A percentile compares a stretch with the other conserved stretches of the same genome.
phyloP scores from a whole-genome alignment of 2,797 vertebrate genomes.

The Amblyopsis hoosieri region DNA sequence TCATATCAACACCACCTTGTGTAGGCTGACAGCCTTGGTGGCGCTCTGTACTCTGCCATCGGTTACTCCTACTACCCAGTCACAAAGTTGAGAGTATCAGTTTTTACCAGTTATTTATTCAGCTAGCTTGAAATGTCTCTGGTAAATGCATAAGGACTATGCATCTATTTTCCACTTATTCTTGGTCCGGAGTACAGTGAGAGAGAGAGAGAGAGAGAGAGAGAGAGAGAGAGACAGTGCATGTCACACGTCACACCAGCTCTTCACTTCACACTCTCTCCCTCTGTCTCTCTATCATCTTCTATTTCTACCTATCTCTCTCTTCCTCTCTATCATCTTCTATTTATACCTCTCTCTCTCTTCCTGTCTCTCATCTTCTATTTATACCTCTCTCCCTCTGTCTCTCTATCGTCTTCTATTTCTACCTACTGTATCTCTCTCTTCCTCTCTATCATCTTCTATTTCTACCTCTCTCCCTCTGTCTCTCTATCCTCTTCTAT shows the following conservation, averaged over 20 bases:
- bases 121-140: conserved; percentile 18
- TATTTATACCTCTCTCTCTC: background rate
- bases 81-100: background rate
- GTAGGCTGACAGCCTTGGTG: too few relatives aligned
- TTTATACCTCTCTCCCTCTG: background rate
- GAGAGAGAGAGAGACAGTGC: background rate
- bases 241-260: background rate
- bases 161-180: conserved; percentile 33
- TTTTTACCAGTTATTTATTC: conserved; percentile 31
- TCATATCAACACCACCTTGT: too few relatives aligned
- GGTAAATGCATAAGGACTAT: conserved; percentile 26
- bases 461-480: background rate
- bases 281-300: background rate
- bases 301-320: background rate
- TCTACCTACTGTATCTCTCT: background rate
- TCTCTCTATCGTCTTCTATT: background rate
- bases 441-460: background rate
- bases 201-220: conserved; percentile 16
- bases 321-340: background rate
- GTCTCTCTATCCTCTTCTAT: background rate
- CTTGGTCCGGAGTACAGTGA: conserved; percentile 42
- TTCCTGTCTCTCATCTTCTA: background rate
- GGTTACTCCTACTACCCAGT: background rate
- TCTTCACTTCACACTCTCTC: background rate
- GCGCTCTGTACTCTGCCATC: background rate